Evolutionary conservation across 2,888 invertebrate species (phyloP), one percentile per base, ranked within the genome.

Genomic region (Euclidia mi): DNA sequence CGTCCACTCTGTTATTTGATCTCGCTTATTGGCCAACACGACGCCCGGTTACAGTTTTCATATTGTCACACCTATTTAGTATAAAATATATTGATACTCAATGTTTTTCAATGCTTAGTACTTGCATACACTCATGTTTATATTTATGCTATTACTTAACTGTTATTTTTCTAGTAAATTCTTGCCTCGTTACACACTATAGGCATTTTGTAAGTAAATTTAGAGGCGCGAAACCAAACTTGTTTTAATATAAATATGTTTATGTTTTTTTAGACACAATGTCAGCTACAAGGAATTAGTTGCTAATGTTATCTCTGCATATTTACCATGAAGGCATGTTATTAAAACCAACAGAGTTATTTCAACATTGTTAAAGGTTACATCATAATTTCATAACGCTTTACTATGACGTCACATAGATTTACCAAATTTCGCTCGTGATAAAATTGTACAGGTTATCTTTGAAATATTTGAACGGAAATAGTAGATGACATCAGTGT

Each of bases 21-120:
- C 75, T 90, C 75, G 82, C 88, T 89, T 90, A 92, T 91, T 92
- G 88, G 84, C 87, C 83, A 88, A 87, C 87, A 77, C 67, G 73
- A 70, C 59, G 60, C 65, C 56, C 64, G 63, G 70, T 72, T 72
- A 76, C 71, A 72, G 71, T 76, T 78, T 56, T 64, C 65, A 62
- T 78, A 84, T 82, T 81, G 78, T 84, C 80, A 70, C 56, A 78
- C 64, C 76, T 78, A 78, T 74, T 82, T 80, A 84, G 81, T 75
- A 74, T 71, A 72, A 74, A 73, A 69, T 74, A 69, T 64, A 69
- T 73, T 65, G 68, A 76, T 74, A 47, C 60, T 69, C 72, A 70
- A 78, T 76, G 73, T 79, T 71, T 79, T 79, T 76, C 73, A 56
- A 75, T 53, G 61, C 74, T 78, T 72, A 78, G 78, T 76, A 74